Evolutionary conservation across 2,888 invertebrate genomes (phyloP).

Genomic region (Fissipunctia ypsillon): DNA sequence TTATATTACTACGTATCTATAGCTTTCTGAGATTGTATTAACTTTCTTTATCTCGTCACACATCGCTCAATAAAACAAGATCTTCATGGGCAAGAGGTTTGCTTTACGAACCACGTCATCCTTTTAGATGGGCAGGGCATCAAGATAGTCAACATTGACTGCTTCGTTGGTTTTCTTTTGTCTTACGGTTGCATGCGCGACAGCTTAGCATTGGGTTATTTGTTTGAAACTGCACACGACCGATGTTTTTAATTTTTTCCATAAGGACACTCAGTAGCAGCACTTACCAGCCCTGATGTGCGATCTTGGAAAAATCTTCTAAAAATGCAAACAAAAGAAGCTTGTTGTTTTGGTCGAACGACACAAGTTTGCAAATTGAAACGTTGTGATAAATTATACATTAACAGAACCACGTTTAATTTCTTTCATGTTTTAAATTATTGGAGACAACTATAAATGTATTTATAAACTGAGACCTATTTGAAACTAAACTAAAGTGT

Average conservation of each 20-base stretch:
- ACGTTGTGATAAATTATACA: constrained; percentile 1
- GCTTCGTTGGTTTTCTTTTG: neutral
- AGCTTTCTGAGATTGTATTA: constrained; percentile 8
- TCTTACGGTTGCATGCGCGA: neutral
- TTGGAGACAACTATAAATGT: neutral
- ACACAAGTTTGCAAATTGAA: constrained; percentile 9
- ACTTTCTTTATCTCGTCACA: constrained; percentile 9
- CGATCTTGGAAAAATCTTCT: neutral
- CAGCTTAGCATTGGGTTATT: neutral
- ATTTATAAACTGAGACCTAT: neutral
- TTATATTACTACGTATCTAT: constrained; percentile 3
- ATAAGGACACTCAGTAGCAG: neutral
- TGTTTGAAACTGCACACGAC: neutral
- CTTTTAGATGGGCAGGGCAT: neutral
- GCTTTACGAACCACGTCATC: neutral
- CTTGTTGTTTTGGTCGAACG: neutral
- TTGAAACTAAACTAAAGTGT: constrained; percentile 2
- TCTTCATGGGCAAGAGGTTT: neutral
- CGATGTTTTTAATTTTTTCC: neutral
- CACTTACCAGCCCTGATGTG: neutral
- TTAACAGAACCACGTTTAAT: neutral
- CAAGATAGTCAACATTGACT: neutral
- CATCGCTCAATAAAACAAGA: neutral
- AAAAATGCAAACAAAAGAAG: constrained; percentile 1
- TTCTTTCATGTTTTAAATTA: neutral